phyloP scores from a whole-genome alignment of 2,888 invertebrate genomes.

The Eueremaeus valkanovi region DNA sequence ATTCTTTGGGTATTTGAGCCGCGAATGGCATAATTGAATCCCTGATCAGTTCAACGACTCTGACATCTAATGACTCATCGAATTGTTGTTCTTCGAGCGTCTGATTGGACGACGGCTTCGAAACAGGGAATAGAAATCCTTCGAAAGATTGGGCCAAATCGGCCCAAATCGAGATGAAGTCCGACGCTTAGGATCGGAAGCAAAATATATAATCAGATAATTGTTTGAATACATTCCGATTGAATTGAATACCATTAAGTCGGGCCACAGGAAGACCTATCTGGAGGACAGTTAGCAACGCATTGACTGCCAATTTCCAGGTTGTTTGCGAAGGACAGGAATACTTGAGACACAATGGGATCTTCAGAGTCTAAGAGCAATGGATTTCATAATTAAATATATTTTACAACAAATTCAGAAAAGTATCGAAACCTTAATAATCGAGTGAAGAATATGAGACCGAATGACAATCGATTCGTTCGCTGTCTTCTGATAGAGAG shows the following conservation, averaged over 20 bases:
- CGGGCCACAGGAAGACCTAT: constrained; percentile 83
- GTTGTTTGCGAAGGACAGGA: constrained; percentile 71
- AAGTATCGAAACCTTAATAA: constrained; percentile 58
- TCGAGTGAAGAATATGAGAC: constrained; percentile 66
- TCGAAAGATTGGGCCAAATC: constrained; percentile 79
- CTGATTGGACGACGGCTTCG: constrained; percentile 53
- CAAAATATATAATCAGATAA: constrained; percentile 44
- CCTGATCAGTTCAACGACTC: constrained; percentile 71
- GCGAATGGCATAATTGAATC: constrained; percentile 78
- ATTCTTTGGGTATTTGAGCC: constrained; percentile 70
- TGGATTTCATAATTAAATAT: background rate
- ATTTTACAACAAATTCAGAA: background rate
- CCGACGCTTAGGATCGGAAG: constrained; percentile 46
- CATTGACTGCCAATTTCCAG: constrained; percentile 75
- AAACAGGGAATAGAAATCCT: constrained; percentile 82
- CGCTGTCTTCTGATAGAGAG: constrained; percentile 69
- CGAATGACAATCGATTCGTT: constrained; percentile 67
- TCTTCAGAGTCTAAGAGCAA: constrained; percentile 65
- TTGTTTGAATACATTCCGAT: constrained; percentile 57
- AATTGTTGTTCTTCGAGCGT: constrained; percentile 53
- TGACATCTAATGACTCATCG: constrained; percentile 71
- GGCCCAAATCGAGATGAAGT: constrained; percentile 64
- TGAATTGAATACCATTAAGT: constrained; percentile 60
- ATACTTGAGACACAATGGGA: constrained; percentile 74
- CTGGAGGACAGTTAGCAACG: constrained; percentile 70